These are phyloP conservation scores for Spinus olivaceus DNA, from an alignment of 2,797 vertebrate species.

Conservation along the genomic window DNA sequence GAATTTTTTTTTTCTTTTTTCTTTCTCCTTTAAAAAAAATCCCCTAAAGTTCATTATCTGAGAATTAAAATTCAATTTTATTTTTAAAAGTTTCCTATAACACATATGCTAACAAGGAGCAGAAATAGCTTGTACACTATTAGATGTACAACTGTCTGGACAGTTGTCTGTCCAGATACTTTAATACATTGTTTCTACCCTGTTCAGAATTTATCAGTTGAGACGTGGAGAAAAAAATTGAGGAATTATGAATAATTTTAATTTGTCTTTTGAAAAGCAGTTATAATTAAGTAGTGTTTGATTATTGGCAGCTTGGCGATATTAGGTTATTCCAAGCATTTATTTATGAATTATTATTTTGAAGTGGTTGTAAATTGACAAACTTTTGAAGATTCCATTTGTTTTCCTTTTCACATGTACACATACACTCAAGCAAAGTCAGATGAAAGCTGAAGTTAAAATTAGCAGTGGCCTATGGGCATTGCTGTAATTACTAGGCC, in stretches of 20 bases:
- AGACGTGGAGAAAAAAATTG: fast-evolving
- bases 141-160: not conserved
- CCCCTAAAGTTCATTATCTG: not conserved
- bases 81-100: not conserved
- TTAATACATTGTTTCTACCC: not conserved
- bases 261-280: not conserved
- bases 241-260: not conserved
- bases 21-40: not conserved
- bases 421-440: not conserved
- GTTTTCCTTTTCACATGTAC: not conserved
- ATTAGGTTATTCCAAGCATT: not conserved
- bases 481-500: slow-evolving; percentile 41
- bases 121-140: not conserved
- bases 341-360: not conserved
- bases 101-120: not conserved
- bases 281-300: not conserved
- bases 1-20: not conserved
- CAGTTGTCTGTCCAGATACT: not conserved
- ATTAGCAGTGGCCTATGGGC: slow-evolving; percentile 19
- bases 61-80: not conserved
- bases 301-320: not conserved
- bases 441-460: slow-evolving; percentile 22
- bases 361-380: not conserved
- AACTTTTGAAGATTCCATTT: not conserved
- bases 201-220: not conserved